Percentiles rank a stretch among this genome's conserved stretches.
Conservation (phyloP, 2,113 vertebrate species). For the Thalassoma bifasciatum region DNA sequence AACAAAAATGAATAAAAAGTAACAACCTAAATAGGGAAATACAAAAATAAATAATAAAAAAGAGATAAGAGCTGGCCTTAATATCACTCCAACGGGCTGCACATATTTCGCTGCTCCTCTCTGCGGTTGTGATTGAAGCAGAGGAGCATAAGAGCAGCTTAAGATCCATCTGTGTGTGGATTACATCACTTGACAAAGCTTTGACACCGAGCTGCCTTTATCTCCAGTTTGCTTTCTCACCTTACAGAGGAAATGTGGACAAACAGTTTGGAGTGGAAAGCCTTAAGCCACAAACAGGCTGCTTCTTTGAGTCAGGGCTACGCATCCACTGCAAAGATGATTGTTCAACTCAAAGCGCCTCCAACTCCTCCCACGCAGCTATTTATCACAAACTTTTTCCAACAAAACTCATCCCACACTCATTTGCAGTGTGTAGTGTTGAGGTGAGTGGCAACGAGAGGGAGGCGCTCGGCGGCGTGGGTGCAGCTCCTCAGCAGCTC, state of each 20-base stretch:
- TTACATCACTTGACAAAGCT: constrained; percentile 16
- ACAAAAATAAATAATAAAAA: too few relatives aligned
- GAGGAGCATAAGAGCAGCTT: not conserved
- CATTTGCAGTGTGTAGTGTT: constrained; percentile 38
- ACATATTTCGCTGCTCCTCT: not conserved
- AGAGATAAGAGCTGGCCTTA: not conserved
- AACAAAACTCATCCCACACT: constrained; percentile 58
- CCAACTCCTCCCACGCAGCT: constrained; percentile 47
- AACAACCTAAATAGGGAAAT: not conserved
- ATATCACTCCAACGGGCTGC: too few relatives aligned
- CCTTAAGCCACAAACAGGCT: constrained; percentile 24
- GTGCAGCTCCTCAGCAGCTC: constrained; percentile 47
- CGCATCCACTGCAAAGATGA: constrained; percentile 12
- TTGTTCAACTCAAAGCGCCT: constrained; percentile 45
- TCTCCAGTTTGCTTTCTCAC: constrained; percentile 5
- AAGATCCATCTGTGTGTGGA: not conserved
- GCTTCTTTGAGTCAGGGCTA: constrained; percentile 36
- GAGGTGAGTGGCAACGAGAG: constrained; percentile 48
- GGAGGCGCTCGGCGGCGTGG: constrained; percentile 21
- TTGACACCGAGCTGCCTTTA: constrained; percentile 1
- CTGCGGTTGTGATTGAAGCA: constrained; percentile 4
- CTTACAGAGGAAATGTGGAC: constrained; percentile 11
- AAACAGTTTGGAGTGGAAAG: constrained; percentile 26
- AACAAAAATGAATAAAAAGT: not conserved
- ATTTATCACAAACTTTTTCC: constrained; percentile 61